A percentile compares a stretch with the other conserved stretches of the same genome.
phyloP scores from a whole-genome alignment of 2,113 vertebrate species.

The Pangasianodon gigas region DNA sequence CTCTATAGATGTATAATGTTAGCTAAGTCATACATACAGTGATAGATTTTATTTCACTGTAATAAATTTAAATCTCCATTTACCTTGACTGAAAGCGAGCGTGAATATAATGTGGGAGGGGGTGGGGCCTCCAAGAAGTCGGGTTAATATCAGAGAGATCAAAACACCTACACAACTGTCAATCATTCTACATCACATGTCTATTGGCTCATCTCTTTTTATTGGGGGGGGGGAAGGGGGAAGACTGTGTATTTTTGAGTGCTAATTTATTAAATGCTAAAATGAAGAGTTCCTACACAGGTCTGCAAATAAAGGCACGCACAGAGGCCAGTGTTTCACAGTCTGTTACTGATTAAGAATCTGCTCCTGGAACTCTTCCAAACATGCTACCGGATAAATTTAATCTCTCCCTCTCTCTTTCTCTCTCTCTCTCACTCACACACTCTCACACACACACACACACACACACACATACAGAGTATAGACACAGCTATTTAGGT shows the following conservation, averaged over 20 bases:
- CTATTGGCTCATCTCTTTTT: background rate
- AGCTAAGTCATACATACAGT: background rate
- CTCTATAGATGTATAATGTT: background rate
- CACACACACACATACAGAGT: background rate
- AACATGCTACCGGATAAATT: background rate
- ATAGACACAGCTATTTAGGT: background rate
- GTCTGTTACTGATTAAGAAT: slow-evolving; percentile 10
- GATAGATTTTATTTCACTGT: background rate
- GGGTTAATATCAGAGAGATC: background rate
- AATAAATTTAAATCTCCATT: background rate
- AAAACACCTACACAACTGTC: background rate
- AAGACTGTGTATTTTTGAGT: background rate
- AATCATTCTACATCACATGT: background rate
- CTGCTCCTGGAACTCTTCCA: background rate
- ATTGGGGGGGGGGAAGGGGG: background rate
- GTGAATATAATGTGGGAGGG: background rate
- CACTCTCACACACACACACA: background rate
- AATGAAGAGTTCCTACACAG: background rate
- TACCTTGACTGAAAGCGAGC: background rate
- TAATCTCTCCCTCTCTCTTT: background rate
- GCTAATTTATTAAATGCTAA: background rate
- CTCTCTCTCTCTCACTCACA: background rate
- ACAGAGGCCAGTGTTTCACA: background rate
- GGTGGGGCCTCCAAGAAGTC: no score
- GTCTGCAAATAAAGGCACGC: background rate